A percentile compares a stretch with the other conserved stretches of the same genome.
Evolutionary conservation across 2,113 vertebrate genomes (phyloP).

Genomic region (Gobio gobio): DNA sequence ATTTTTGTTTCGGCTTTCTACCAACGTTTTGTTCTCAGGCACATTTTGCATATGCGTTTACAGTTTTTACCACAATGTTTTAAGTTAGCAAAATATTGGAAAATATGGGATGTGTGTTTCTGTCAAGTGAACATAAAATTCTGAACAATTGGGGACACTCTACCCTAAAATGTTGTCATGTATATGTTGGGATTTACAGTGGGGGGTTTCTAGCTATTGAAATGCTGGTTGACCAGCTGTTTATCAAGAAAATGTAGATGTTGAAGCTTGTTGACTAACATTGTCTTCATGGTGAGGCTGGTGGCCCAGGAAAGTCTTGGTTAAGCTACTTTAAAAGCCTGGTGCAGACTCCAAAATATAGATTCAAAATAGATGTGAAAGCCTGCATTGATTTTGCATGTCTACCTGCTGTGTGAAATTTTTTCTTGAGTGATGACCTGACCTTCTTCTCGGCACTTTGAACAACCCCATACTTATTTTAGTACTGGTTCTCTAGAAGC

Average conservation of each 20-base stretch:
- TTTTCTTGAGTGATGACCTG: constrained; percentile 22
- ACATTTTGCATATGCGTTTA: too few species aligned
- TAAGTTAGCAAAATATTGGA: too few species aligned
- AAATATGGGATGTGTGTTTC: too few species aligned
- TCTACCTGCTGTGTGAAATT: neutral
- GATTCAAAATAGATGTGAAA: constrained; percentile 9
- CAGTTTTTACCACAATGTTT: too few species aligned
- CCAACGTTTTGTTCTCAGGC: too few species aligned
- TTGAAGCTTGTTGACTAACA: neutral
- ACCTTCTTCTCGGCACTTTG: neutral
- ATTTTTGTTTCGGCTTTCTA: too few species aligned
- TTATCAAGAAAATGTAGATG: neutral
- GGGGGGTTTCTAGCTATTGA: neutral
- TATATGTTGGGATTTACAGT: too few species aligned
- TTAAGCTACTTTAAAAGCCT: neutral
- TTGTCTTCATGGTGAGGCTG: neutral
- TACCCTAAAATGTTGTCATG: too few species aligned
- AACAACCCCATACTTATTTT: constrained; percentile 33
- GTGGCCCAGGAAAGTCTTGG: neutral
- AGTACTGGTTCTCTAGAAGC: constrained; percentile 10
- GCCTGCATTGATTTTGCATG: neutral
- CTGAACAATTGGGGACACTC: too few species aligned
- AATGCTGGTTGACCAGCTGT: neutral
- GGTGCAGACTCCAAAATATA: neutral
- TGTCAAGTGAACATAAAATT: too few species aligned